Evolutionary conservation across 1,140 invertebrate genomes (phyloP), one percentile per base, ranked within the genome.

Genomic region (Batillaria attramentaria): DNA sequence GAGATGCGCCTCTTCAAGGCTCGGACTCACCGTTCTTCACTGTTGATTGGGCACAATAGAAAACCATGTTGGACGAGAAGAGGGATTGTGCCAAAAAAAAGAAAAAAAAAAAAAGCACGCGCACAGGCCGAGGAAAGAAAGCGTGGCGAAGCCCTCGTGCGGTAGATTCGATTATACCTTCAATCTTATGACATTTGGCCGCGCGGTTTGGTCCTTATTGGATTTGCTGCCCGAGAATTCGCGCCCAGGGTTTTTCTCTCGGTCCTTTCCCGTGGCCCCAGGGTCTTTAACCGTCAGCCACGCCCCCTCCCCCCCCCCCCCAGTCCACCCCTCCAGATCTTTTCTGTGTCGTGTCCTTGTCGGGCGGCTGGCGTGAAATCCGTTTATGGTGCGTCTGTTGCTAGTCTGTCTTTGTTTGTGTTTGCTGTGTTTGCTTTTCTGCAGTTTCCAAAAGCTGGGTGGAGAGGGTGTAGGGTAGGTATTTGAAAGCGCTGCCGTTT

Each of bases 101-200:
- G n/a, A n/a, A n/a, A n/a, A n/a, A n/a, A n/a, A n/a, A n/a, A n/a
- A n/a, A n/a, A n/a, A n/a, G n/a, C n/a, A n/a, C n/a, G n/a, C n/a
- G n/a, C n/a, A n/a, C n/a, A n/a, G n/a, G n/a, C n/a, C n/a, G n/a
- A n/a, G 70, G 37, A 28, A 31, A 43, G 37, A 28, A 31, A 72
- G 70, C 16, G 16, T 8, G 70, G 42, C 2, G 20, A 18, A n/a
- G 10, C 4, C 16, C 8, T 16, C 8, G 24, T 50, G 70, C 70
- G n/a, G 35, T 20, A 35, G 73, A 79, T 79, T 69, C 43, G 66
- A 79, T 79, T 79, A 79, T 68, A 33, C 20, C 54, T 74, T 62
- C 70, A 74, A 79, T 79, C 78, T 66, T 79, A 75, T 75, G 79
- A 79, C 79, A 79, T 79, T 79, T 79, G 79, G 79, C 60, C 72